Base-by-base conservation (phyloP, 2,888 invertebrate species). In the Nephrocerus scutellatus region DNA sequence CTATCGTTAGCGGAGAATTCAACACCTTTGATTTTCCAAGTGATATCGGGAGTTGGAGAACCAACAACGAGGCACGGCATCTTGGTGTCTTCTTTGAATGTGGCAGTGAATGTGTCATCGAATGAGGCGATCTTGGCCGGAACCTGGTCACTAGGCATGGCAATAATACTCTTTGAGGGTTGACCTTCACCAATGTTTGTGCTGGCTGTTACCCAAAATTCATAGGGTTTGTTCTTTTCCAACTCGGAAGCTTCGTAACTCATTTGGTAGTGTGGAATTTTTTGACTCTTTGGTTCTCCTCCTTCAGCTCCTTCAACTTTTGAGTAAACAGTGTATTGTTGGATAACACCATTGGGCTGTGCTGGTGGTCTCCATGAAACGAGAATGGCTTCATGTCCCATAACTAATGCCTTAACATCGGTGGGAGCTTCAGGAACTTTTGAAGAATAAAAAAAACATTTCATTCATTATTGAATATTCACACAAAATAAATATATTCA, bases 71-170 rank as follows among this genome's bases (percentile, higher is more conserved):
- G 74, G 57, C 95, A 95, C 0, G 91, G 91, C 57, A 95, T 71
- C 54, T 86, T 88, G 2, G 92, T 86, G 55, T 90, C 88, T 71
- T 90, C 88, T 69, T 89, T 88, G 70, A 88, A 90, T 0, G 87
- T 90, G 9, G 89, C 88, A 44, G 87, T 85, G 64, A 92, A 87
- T n/a, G 84, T 82, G 61, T 88, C 87, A 60, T 93, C 91, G 68
- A 95, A 95, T 2, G 92, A 92, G 29, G 92, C 91, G 54, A 93
- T 92, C 66, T 88, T 88, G 2, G 93, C 93, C 30, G 92, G 88
- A 41, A 91, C 93, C 48, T 69, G 68, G 46, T 69, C 69, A 51
- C 82, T 86, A 15, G 91, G 88, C 59, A 87, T 83, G 53, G 89
- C 82, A 5, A 82, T 80, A 32, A 90, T 88, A 46, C 84, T 84